Conservation (phyloP, 2,797 vertebrate genomes). For the Sebastes taczanowskii region DNA sequence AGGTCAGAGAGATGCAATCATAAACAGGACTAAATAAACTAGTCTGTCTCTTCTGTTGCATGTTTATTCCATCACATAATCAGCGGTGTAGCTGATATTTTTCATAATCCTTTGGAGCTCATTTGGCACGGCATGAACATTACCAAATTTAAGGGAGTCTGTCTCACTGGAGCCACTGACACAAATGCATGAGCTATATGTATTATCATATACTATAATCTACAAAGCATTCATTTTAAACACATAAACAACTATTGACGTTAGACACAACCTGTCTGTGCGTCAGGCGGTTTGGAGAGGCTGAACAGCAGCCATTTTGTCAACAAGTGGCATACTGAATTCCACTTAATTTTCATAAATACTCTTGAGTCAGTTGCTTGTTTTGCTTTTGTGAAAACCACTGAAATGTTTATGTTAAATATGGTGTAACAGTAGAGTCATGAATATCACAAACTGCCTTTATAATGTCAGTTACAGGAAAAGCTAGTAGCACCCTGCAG, state of each 20-base stretch:
- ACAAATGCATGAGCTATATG: neutral
- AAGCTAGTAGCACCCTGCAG: too few species aligned
- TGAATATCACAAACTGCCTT: too few species aligned
- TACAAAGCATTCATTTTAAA: neutral
- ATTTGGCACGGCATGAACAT: neutral
- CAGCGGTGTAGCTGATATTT: neutral
- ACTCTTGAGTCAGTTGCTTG: neutral
- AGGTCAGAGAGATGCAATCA: conserved; percentile 71
- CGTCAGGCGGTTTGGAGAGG: too few species aligned
- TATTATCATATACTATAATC: neutral
- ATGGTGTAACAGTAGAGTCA: too few species aligned
- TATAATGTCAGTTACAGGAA: too few species aligned
- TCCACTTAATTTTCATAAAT: neutral
- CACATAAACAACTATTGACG: neutral
- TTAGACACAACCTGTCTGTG: neutral
- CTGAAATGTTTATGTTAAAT: neutral
- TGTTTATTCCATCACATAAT: conserved; percentile 7
- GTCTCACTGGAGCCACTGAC: neutral
- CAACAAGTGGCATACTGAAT: neutral
- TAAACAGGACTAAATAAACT: conserved; percentile 58
- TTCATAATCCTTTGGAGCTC: neutral
- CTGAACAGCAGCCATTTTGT: neutral
- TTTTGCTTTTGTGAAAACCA: neutral
- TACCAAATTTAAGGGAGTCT: neutral
- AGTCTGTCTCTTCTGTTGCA: conserved; percentile 28